A percentile compares a stretch with the other conserved stretches of the same genome.
These are phyloP conservation scores for Apteryx owenii DNA, from an alignment of 2,113 vertebrate genomes.

Conservation along the genomic window DNA sequence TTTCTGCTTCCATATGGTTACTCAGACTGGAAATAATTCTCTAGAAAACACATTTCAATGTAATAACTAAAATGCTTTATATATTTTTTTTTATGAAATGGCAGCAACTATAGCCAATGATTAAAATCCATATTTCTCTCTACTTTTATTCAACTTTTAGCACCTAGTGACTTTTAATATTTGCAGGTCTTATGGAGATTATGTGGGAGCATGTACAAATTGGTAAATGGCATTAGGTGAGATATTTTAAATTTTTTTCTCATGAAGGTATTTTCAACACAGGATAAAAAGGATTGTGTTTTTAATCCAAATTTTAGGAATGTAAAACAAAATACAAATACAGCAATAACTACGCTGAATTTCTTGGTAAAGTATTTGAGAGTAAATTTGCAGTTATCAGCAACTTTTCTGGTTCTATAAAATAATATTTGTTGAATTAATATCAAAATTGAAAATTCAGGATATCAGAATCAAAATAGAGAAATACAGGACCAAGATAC, in stretches of 20 bases:
- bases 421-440: neutral
- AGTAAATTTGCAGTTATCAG: neutral
- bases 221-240: neutral
- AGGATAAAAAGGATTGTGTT: neutral
- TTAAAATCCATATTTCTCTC: neutral
- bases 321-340: neutral
- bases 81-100: neutral
- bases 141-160: slow-evolving; percentile 8
- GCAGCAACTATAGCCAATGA: neutral
- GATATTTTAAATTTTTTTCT: slow-evolving; percentile 23
- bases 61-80: slow-evolving; percentile 60
- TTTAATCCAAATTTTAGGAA: slow-evolving; percentile 25
- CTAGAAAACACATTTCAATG: slow-evolving; percentile 71
- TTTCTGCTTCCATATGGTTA: slow-evolving; percentile 77
- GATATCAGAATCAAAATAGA: neutral
- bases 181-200: neutral
- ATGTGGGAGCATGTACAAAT: neutral
- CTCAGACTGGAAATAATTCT: slow-evolving; percentile 76
- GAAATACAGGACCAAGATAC: neutral
- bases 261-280: slow-evolving; percentile 23
- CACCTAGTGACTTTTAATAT: neutral
- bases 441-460: neutral
- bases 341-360: neutral
- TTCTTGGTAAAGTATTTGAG: neutral
- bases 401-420: neutral